phyloP scores from a whole-genome alignment of 2,888 invertebrate species.

The Lasioglossum leucozonium region DNA sequence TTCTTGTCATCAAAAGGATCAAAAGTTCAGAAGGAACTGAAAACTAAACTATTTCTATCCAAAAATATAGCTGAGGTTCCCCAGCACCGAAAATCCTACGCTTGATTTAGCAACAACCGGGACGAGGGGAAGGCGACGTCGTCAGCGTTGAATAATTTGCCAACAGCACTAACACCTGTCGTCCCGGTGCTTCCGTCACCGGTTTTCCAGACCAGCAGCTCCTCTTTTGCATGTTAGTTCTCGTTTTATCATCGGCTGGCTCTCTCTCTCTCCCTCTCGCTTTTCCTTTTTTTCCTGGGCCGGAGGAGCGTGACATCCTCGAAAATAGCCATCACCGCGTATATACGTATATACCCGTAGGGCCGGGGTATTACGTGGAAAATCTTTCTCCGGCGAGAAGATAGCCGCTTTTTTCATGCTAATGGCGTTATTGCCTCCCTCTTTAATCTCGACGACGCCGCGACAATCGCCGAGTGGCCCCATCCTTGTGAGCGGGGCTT shows the following conservation, averaged over 20 bases:
- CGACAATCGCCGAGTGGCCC: background rate
- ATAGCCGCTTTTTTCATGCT: conserved; percentile 20
- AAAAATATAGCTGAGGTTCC: too few relatives aligned
- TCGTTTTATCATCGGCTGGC: conserved; percentile 46
- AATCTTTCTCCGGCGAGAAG: conserved; percentile 8
- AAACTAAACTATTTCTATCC: too few relatives aligned
- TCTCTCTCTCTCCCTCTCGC: background rate
- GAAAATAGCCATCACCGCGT: conserved; percentile 37
- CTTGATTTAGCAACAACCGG: background rate
- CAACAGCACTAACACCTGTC: conserved; percentile 62
- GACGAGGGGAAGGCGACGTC: background rate
- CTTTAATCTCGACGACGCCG: conserved; percentile 16
- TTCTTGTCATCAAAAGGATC: too few relatives aligned
- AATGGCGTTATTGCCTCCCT: conserved; percentile 26
- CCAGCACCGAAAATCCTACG: background rate
- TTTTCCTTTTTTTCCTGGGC: background rate
- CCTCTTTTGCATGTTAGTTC: conserved; percentile 60
- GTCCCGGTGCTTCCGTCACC: conserved; percentile 10
- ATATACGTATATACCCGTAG: background rate
- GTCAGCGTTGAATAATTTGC: conserved; percentile 63
- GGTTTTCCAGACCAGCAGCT: background rate
- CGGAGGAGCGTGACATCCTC: conserved; percentile 14
- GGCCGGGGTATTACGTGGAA: conserved; percentile 28
- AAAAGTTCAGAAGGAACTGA: too few relatives aligned
- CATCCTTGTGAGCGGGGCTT: background rate